Evolutionary conservation across 2,797 vertebrate species (phyloP).

Genomic region (Jordanella pulchra): DNA sequence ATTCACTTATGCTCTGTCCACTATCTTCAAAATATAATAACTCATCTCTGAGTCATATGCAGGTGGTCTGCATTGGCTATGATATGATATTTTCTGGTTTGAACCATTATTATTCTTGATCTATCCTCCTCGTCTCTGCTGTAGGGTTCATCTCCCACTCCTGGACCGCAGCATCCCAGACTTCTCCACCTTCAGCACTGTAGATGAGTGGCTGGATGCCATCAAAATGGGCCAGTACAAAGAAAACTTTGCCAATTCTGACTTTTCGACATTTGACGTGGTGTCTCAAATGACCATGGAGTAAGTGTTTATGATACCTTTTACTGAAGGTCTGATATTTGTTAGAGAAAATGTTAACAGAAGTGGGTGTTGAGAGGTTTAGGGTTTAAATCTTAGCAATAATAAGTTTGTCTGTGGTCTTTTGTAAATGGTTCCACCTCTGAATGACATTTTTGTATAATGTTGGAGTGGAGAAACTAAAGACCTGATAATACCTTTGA

Average conservation of each 20-base stretch:
- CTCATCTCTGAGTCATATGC: constrained; percentile 50
- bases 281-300: constrained; percentile 99
- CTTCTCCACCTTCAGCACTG: constrained; percentile 96
- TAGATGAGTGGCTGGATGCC: constrained; percentile 98
- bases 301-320: constrained; percentile 81
- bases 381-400: constrained; percentile 23
- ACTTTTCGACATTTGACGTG: constrained; percentile 93
- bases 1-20: constrained; percentile 31
- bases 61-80: constrained; percentile 52
- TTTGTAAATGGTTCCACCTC: constrained; percentile 33
- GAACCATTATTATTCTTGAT: constrained; percentile 15
- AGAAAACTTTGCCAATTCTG: constrained; percentile 91
- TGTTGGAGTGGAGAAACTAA: constrained; percentile 39
- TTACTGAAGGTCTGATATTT: constrained; percentile 32
- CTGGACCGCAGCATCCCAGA: constrained; percentile 97
- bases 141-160: constrained; percentile 93
- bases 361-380: constrained; percentile 10
- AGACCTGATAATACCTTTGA: constrained; percentile 35
- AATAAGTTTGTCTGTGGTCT: constrained; percentile 44
- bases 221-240: constrained; percentile 99
- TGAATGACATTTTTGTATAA: constrained; percentile 64
- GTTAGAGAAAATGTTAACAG: neutral
- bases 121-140: constrained; percentile 36
- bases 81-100: constrained; percentile 13
- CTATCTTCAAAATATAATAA: constrained; percentile 54